Conservation (phyloP, 2,888 invertebrate species). For the Graphium colonna region DNA sequence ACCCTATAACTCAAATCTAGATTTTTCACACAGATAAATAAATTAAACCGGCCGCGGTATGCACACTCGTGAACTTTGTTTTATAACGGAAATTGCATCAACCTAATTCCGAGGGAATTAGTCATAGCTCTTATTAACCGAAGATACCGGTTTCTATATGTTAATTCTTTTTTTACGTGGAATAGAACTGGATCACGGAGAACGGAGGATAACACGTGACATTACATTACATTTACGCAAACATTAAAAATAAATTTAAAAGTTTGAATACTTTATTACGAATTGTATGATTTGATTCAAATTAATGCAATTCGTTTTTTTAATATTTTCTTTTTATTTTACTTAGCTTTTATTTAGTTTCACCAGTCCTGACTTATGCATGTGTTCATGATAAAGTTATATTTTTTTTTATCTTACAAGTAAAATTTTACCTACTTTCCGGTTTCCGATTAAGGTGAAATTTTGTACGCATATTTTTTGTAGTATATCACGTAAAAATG, state of each 20-base stretch:
- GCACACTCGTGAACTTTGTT: slow-evolving; percentile 7
- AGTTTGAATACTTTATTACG: not conserved
- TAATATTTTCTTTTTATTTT: too few relatives aligned
- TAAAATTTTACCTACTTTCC: too few relatives aligned
- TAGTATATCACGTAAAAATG: too few relatives aligned
- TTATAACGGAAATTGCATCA: slow-evolving; percentile 22
- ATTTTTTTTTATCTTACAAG: too few relatives aligned
- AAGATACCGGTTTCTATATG: slow-evolving; percentile 8
- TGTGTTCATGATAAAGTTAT: too few relatives aligned
- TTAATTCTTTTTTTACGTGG: slow-evolving; percentile 5
- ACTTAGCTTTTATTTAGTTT: too few relatives aligned
- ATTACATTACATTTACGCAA: slow-evolving; percentile 4
- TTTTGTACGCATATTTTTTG: too few relatives aligned
- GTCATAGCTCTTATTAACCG: slow-evolving; percentile 17
- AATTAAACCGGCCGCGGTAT: not conserved
- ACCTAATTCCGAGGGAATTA: slow-evolving; percentile 19
- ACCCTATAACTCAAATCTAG: not conserved
- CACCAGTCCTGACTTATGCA: too few relatives aligned
- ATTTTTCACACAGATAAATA: not conserved
- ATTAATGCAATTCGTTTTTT: too few relatives aligned
- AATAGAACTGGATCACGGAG: slow-evolving; percentile 13
- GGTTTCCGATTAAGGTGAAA: too few relatives aligned
- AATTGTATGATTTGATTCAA: not conserved
- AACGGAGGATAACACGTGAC: slow-evolving; percentile 1
- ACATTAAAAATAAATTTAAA: not conserved